Evolutionary conservation across 92 coral and sea anemone genomes (phyloP).

Genomic region (Palythoa grandiflora): DNA sequence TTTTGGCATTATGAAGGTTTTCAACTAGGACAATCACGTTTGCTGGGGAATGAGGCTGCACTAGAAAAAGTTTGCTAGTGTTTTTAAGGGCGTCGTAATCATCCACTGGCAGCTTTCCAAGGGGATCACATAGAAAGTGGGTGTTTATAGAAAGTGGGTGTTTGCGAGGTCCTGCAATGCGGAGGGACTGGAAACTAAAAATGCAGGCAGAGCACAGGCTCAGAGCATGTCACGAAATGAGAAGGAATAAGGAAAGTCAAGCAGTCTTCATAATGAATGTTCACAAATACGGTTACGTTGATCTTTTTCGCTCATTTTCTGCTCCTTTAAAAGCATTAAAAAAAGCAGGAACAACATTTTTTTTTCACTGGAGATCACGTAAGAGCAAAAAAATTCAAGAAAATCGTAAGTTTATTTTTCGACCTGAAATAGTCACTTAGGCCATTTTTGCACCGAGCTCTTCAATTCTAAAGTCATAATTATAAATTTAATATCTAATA

Average conservation of each 20-base stretch:
- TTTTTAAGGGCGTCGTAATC: constrained; percentile 5
- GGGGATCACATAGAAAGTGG: not conserved
- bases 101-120: constrained; percentile 5
- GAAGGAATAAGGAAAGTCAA: not conserved
- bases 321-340: too few relatives aligned
- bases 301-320: too few relatives aligned
- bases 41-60: constrained; percentile 54
- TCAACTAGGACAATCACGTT: not conserved
- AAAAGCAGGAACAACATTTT: too few relatives aligned
- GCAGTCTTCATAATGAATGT: not conserved
- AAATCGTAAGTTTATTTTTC: too few relatives aligned
- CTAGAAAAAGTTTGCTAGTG: not conserved
- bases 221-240: constrained; percentile 18
- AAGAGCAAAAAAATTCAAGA: too few relatives aligned
- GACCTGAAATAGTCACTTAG: too few relatives aligned
- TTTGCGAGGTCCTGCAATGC: constrained; percentile 36
- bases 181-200: constrained; percentile 36
- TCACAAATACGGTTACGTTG: too few relatives aligned
- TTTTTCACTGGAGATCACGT: too few relatives aligned
- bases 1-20: too few relatives aligned
- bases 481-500: too few relatives aligned
- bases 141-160: constrained; percentile 18
- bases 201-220: constrained; percentile 38
- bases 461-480: too few relatives aligned
- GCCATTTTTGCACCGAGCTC: too few relatives aligned